phyloP scores from a whole-genome alignment of 2,113 vertebrate genomes.

The zebrafish (Danio rerio) region DNA sequence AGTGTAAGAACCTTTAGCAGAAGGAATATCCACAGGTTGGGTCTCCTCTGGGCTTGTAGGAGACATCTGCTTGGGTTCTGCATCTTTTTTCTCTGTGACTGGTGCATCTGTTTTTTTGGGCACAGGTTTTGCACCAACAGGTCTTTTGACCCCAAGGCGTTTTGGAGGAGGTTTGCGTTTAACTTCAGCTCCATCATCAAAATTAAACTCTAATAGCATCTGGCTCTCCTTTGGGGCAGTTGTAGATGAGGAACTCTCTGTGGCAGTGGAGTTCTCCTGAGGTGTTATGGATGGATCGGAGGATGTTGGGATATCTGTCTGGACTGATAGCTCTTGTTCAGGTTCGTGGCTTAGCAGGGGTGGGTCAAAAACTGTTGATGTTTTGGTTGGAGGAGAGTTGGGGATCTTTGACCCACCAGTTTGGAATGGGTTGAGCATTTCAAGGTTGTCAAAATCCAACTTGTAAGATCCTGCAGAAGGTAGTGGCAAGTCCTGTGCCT shows the following conservation, averaged over 20 bases:
- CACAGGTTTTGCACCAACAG: constrained; percentile 67
- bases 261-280: neutral
- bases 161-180: constrained; percentile 73
- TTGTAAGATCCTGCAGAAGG: constrained; percentile 61
- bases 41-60: constrained; percentile 9
- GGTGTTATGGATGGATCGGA: neutral
- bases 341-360: neutral
- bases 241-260: neutral
- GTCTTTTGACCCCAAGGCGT: constrained; percentile 74
- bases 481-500: constrained; percentile 55
- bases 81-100: constrained; percentile 43
- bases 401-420: constrained; percentile 66
- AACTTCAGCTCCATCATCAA: constrained; percentile 69
- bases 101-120: constrained; percentile 59
- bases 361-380: neutral
- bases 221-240: constrained; percentile 59
- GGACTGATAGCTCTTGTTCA: constrained; percentile 53
- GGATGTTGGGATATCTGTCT: neutral
- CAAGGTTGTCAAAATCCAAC: constrained; percentile 70
- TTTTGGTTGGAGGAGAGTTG: constrained; percentile 62
- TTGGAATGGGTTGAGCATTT: constrained; percentile 68
- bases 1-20: constrained; percentile 69
- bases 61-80: constrained; percentile 19
- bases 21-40: constrained; percentile 43
- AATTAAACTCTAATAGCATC: constrained; percentile 83